Evolutionary conservation across 2,888 invertebrate species (phyloP).

Genomic region (Allacma fusca): DNA sequence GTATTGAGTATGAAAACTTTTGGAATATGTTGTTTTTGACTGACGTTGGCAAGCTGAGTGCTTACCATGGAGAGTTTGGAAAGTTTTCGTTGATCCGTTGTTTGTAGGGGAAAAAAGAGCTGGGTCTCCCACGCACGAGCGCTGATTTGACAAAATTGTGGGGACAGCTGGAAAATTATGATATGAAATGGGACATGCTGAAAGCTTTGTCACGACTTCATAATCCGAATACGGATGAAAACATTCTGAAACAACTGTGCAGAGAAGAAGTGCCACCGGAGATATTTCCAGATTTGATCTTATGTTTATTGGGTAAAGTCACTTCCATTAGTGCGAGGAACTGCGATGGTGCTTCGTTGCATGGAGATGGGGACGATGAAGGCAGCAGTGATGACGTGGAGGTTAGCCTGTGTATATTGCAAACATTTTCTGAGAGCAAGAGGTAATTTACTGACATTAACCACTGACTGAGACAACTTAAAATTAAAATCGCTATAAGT

Average conservation of each 20-base stretch:
- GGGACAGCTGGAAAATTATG: neutral
- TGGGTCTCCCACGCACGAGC: neutral
- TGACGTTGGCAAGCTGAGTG: too few relatives aligned
- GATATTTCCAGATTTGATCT: slow-evolving; percentile 2
- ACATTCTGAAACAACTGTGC: neutral
- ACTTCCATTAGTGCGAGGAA: too few relatives aligned
- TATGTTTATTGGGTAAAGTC: slow-evolving; percentile 14
- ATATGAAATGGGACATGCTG: neutral
- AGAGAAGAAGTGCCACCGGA: slow-evolving; percentile 31
- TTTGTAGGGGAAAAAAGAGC: neutral
- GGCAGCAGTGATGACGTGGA: slow-evolving; percentile 1
- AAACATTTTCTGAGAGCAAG: slow-evolving; percentile 10
- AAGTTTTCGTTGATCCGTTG: too few relatives aligned
- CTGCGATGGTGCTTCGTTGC: neutral
- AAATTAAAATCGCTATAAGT: too few relatives aligned
- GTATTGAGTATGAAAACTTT: too few relatives aligned
- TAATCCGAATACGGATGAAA: too few relatives aligned
- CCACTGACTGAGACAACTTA: too few relatives aligned
- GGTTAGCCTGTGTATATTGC: neutral
- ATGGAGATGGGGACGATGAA: neutral
- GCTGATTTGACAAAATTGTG: too few relatives aligned
- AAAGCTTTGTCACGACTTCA: neutral
- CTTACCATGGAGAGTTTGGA: too few relatives aligned
- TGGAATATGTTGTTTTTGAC: too few relatives aligned
- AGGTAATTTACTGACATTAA: slow-evolving; percentile 10